Base-by-base conservation (phyloP, 2,888 invertebrate species). In the Napeogenes inachia region DNA sequence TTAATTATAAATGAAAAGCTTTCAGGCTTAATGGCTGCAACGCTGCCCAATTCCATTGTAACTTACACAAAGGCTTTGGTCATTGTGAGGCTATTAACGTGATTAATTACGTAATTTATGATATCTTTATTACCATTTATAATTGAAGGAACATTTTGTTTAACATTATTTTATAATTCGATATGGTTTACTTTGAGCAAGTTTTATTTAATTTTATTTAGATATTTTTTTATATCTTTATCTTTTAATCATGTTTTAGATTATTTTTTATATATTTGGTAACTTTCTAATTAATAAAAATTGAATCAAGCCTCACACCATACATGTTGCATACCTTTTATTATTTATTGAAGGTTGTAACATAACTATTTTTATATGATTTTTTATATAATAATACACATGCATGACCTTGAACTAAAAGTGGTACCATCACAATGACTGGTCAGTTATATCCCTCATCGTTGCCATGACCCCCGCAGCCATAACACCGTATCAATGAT, bases 381-480 rank as follows among this genome's bases (percentile, higher is more conserved):
- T 30, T 21, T 30, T 10, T 50, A 59, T 21, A 47, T 38, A 30
- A 21, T n/a, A n/a, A n/a, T n/a, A n/a, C 10, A 32, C 8, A 13
- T 12, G 30, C 42, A 13, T 64, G 67, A 65, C 63, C 60, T 58
- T 65, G 64, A 47, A 55, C 54, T 50, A 35, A 32, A 32, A 65
- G 56, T 57, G 61, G 67, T 63, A 53, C 45, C 56, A 67, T 68
- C 68, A 68, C 46, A 45, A 54, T 63, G 55, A 60, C 61, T 63
- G 55, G 62, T 47, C 45, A 62, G 42, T 53, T 33, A 54, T 59
- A 72, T 75, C 76, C 73, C 66, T 77, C 68, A 68, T 55, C 70
- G 86, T 87, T 82, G 69, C 83, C 79, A 87, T 88, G 81, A 80
- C 73, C 68, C 66, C 82, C 77, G 73, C 70, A 63, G 68, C 63